Evolutionary conservation across 2,113 vertebrate genomes (phyloP), one percentile per base, ranked within the genome.

Genomic region (Barbus barbus): DNA sequence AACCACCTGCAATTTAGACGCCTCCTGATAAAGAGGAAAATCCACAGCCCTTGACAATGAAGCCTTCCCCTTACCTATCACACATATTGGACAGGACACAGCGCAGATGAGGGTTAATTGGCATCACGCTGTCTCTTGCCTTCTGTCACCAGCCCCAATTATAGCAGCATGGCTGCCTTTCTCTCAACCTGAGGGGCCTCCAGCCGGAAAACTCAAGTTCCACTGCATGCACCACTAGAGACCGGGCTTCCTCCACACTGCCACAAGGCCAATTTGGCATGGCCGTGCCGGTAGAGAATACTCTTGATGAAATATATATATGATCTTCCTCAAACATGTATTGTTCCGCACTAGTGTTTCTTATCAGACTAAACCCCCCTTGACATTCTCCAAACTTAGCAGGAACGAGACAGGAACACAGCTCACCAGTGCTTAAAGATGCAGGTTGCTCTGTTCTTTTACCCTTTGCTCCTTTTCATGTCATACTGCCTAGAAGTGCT

Each of bases 261-360:
- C 87, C 90, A 87, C 53, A 46, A 67, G 91, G 87, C 91, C 93
- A 94, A 94, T 94, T 94, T 93, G 91, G 91, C 91, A 93, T 93
- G 91, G 92, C 90, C 87, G 87, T 88, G 90, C 90, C 92, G 91
- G 86, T 89, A 91, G 93, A 93, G 94, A 93, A 92, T 92, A 92
- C 89, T 89, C 86, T 91, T 91, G 90, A 93, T 94, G 89, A 94
- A 94, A 95, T 93, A 94, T 94, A 94, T 92, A 94, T 93, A 93
- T 92, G 92, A 94, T 94, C 91, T 91, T 93, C 90, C 92, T 93
- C 91, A 93, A 94, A 93, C 91, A 93, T 93, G 92, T 91, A 93
- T 94, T 94, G 93, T 94, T 94, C 91, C 86, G 73, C 89, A 31
- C 92, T 90, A 85, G 88, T 91, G 91, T 92, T 93, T 90, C 90